These are phyloP conservation scores for Equus quagga DNA, from an alignment of 2,113 vertebrate genomes.

Conservation along the genomic window DNA sequence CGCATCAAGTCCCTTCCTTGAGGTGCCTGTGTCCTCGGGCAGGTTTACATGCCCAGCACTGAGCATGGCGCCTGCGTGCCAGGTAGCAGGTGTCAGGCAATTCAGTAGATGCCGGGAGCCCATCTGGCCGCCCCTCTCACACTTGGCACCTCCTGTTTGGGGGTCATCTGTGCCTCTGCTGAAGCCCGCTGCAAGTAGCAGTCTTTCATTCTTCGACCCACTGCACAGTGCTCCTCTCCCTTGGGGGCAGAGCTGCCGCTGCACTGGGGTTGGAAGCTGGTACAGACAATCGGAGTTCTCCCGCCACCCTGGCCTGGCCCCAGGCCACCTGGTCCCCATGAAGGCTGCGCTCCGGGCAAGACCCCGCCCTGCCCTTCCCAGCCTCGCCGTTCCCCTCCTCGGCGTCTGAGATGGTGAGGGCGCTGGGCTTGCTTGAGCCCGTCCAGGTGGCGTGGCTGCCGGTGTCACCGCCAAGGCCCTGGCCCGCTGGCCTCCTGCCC, in stretches of 20 bases:
- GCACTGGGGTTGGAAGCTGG: rapidly evolving
- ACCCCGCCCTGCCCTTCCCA: neutral
- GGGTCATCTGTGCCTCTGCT: neutral
- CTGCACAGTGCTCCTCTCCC: neutral
- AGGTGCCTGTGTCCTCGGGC: neutral
- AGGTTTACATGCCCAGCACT: rapidly evolving
- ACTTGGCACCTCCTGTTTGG: neutral
- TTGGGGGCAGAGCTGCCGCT: rapidly evolving
- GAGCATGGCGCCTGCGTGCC: neutral
- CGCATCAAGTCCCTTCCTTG: neutral
- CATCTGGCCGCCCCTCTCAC: neutral
- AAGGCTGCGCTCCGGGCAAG: neutral
- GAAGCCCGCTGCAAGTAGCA: neutral
- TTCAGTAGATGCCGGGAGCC: neutral
- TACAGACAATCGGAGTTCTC: neutral
- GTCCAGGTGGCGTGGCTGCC: neutral
- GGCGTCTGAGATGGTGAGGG: neutral
- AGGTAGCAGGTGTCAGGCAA: neutral
- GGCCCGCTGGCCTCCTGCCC: neutral
- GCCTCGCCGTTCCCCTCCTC: rapidly evolving
- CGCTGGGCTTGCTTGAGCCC: neutral
- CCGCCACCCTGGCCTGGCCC: neutral
- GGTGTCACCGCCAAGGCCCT: neutral
- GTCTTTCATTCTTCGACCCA: neutral
- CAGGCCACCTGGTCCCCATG: rapidly evolving